phyloP scores from a whole-genome alignment of 2,113 vertebrate genomes.

The Chloroceryle aenea region DNA sequence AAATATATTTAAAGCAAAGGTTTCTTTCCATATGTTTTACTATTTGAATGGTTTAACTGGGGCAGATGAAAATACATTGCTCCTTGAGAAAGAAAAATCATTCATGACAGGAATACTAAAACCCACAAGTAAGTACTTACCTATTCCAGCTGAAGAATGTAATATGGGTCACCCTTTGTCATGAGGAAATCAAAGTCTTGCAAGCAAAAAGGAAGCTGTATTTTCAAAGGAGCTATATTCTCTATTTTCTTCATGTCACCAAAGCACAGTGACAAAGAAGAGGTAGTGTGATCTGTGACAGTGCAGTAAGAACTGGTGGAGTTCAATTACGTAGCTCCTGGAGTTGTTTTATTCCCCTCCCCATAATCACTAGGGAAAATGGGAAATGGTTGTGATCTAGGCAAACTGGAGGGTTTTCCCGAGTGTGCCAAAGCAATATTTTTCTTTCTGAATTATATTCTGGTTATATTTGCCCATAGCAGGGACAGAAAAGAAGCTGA shows the following conservation, averaged over 20 bases:
- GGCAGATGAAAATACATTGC: neutral
- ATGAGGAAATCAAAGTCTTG: neutral
- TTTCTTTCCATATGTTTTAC: neutral
- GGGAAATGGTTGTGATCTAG: neutral
- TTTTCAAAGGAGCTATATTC: neutral
- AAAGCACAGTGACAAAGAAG: neutral
- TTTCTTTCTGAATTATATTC: neutral
- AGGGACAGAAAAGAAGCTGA: neutral
- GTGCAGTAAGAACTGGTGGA: neutral
- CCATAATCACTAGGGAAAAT: neutral
- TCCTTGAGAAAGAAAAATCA: neutral
- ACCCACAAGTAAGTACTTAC: neutral
- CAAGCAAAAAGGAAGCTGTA: neutral
- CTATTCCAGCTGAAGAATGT: neutral
- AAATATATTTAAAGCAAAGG: neutral
- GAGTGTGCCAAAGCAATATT: neutral
- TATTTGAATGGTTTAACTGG: neutral
- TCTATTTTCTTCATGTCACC: neutral
- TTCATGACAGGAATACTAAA: neutral
- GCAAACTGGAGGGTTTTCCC: neutral
- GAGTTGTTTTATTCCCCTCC: neutral
- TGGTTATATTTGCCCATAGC: neutral
- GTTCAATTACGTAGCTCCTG: neutral
- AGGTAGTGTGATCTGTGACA: neutral
- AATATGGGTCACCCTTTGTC: neutral